Percentiles rank a stretch among this genome's conserved stretches.
phyloP scores from a whole-genome alignment of 2,797 vertebrate species.

The Strix occidentalis region DNA sequence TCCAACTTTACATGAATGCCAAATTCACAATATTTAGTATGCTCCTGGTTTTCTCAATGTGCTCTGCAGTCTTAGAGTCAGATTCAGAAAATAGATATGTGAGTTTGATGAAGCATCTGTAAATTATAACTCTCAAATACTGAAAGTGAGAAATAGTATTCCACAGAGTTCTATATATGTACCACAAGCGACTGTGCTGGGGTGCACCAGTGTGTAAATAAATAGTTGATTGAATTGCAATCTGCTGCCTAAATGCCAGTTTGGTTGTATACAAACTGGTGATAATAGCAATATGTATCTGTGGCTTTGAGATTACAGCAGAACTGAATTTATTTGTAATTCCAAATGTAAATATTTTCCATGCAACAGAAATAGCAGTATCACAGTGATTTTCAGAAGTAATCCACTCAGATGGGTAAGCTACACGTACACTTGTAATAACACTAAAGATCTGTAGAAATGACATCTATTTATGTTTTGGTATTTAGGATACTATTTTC shows the following conservation, averaged over 20 bases:
- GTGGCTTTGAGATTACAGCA: background rate
- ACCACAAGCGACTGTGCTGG: background rate
- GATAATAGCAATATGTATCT: conserved; percentile 20
- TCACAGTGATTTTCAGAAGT: conserved; percentile 6
- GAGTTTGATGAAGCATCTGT: conserved; percentile 23
- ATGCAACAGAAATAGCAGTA: background rate
- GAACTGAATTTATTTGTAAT: conserved; percentile 2
- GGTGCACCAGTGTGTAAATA: conserved; percentile 17
- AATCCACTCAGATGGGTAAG: background rate
- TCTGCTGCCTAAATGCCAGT: conserved; percentile 7
- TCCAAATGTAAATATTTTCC: conserved; percentile 15
- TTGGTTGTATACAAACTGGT: background rate
- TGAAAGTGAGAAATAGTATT: conserved; percentile 10
- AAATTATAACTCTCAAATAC: background rate
- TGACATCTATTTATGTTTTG: background rate
- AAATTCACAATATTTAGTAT: conserved; percentile 1
- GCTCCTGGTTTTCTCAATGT: conserved; percentile 27
- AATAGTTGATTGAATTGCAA: conserved; percentile 14
- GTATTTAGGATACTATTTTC: background rate
- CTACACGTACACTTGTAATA: background rate
- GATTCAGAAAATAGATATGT: background rate
- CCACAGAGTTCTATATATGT: background rate
- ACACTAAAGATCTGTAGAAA: background rate
- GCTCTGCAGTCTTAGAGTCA: conserved; percentile 32
- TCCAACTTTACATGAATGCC: conserved; percentile 33